These are phyloP conservation scores for Drosophila dunni DNA, from an alignment of 1,140 invertebrate genomes.

Conservation along the genomic window DNA sequence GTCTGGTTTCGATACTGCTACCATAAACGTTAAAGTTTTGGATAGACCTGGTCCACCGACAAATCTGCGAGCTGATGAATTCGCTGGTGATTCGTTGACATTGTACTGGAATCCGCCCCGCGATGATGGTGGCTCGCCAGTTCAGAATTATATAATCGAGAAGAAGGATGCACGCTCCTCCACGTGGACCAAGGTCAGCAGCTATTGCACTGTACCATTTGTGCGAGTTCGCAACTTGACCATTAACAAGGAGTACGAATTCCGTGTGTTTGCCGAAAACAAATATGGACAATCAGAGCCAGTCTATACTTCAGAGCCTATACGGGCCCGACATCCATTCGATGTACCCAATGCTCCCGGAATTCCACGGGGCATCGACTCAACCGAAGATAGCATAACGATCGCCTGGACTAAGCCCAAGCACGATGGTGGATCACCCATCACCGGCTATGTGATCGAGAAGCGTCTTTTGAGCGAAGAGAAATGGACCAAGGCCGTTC, in stretches of 20 bases:
- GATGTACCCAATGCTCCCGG: constrained; percentile 96
- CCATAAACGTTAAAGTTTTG: constrained; percentile 96
- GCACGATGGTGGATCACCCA: constrained; percentile 96
- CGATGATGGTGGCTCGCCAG: constrained; percentile 96
- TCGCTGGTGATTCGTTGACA: constrained; percentile 97
- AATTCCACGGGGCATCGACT: constrained; percentile 92
- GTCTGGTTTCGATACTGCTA: constrained; percentile 97
- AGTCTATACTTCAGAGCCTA: constrained; percentile 93
- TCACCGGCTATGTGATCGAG: constrained; percentile 96
- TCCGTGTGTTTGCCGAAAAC: constrained; percentile 99
- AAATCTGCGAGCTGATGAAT: constrained; percentile 95
- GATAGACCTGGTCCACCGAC: constrained; percentile 95
- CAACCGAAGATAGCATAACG: constrained; percentile 96
- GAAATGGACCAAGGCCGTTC: constrained; percentile 95
- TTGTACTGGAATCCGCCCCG: constrained; percentile 98
- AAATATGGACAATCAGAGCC: constrained; percentile 98
- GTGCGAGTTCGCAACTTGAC: constrained; percentile 95
- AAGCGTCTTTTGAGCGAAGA: constrained; percentile 95
- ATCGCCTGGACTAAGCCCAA: constrained; percentile 96
- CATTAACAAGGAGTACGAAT: constrained; percentile 97
- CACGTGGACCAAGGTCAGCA: constrained; percentile 95
- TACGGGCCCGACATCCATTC: constrained; percentile 97
- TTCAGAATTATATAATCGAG: constrained; percentile 99
- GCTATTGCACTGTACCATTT: constrained; percentile 95
- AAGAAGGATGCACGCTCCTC: constrained; percentile 93